Evolutionary conservation across 2,113 vertebrate species (phyloP), one percentile per base, ranked within the genome.

Genomic region (Megatriorchis doriae): DNA sequence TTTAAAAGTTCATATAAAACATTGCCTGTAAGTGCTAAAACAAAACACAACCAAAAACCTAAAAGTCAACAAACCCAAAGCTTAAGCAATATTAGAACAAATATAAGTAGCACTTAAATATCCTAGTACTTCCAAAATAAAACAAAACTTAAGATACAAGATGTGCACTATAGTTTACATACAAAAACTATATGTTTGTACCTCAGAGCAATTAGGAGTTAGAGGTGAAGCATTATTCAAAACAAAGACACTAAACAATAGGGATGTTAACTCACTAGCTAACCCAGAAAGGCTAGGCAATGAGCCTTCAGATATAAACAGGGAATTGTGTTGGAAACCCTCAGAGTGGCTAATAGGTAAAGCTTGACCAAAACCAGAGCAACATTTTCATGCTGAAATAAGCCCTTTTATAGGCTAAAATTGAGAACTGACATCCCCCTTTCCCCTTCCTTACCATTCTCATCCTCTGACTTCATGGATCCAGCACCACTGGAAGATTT

Each of bases 1-100:
- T 98, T 98, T 58, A 99, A 55, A 74, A 96, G 93, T 75, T 97
- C 96, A 91, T 98, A 98, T 10, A 99, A 94, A 22, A 52, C 36
- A 38, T 13, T 7, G 58, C 97, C 98, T 84, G 95, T 98, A 97
- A 97, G 36, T 56, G 38, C 66, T 94, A 68, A 88, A 91, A 53
- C 27, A 86, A 47, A 53, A 81, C 62, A 56, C 16, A 45, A 59
- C 11, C 7, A 45, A 61, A 68, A 62, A 17, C 9, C 5, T 50
- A 27, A 7, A 56, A 45, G 56, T n/a, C 83, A 70, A 15, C 11
- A 68, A 63, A 40, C 6, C 3, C 23, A 71, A 74, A 45, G 10
- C 16, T 58, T 75, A 75, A 63, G 17, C 36, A 80, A 11, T 36
- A 27, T 50, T 52, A 63, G 34, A 75, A 25, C 29, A 85, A 74